Conservation (phyloP, 2,113 vertebrate genomes). For the Carassius auratus region DNA sequence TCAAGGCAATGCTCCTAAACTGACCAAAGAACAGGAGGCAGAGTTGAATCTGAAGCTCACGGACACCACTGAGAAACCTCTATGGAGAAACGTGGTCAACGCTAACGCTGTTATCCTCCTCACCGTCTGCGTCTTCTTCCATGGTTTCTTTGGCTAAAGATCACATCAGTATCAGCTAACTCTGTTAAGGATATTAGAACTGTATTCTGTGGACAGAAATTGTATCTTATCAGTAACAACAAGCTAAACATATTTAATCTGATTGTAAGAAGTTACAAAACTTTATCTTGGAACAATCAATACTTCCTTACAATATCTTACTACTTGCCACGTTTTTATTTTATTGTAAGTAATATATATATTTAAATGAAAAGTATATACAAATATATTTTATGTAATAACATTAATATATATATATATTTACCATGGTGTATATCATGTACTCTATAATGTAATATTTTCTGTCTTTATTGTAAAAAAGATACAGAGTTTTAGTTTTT, state of each 20-base stretch:
- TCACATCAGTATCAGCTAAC: neutral
- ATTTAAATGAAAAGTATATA: too few species aligned
- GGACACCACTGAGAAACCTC: constrained; percentile 83
- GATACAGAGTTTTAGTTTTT: neutral
- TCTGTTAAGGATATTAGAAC: neutral
- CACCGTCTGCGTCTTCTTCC: constrained; percentile 87
- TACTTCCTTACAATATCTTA: neutral
- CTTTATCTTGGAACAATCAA: neutral
- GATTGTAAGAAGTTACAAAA: neutral
- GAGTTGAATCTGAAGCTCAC: constrained; percentile 83
- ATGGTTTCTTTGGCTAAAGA: constrained; percentile 85
- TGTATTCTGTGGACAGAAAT: neutral
- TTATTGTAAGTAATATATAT: too few species aligned
- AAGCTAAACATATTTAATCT: neutral
- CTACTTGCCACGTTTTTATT: too few species aligned
- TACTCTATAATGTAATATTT: neutral
- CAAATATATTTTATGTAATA: too few species aligned
- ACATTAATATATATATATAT: too few species aligned
- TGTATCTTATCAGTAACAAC: neutral
- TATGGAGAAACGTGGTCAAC: constrained; percentile 89
- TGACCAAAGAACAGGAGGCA: constrained; percentile 84
- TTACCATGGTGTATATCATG: neutral
- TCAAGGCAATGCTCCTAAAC: constrained; percentile 70
- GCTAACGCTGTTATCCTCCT: constrained; percentile 87
- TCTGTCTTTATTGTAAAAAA: neutral